Base-by-base conservation (phyloP, 2,113 vertebrate genomes). In the Pycnonotus jocosus region DNA sequence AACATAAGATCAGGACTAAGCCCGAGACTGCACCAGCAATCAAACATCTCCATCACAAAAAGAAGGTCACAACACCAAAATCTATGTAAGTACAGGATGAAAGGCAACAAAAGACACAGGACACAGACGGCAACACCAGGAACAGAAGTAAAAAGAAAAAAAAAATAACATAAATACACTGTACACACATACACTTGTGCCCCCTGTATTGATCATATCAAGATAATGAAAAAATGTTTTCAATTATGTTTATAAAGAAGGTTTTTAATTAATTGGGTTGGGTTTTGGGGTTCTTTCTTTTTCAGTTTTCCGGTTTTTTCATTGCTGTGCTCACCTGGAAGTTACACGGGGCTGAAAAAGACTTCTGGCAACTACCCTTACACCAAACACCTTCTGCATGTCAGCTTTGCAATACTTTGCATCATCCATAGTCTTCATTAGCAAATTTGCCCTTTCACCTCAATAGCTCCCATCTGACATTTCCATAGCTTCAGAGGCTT, bases 401-500 rank as follows among this genome's bases (percentile, higher is more conserved):
- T 82, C 78, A 88, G 66, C 57, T 85, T 25, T 53, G 77, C 10
- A 53, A 57, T 22, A 51, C 51, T 92, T 92, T 82, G 54, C 79
- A 86, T 80, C 85, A 93, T 30, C 65, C 40, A 45, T 28, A 51
- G 50, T 23, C 58, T 84, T 61, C 45, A 87, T 69, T 70, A 90
- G 58, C 78, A 85, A 38, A 57, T 85, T 57, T 54, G 23, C 87
- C 66, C 73, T 91, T 93, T 76, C 70, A 85, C 70, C 81, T 73
- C 73, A 86, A 65, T 12, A 89, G 78, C 37, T 81, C 73, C 44
- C 19, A 71, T 81, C 50, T 72, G 48, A 81, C 78, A 88, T 68
- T 92, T 76, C 57, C 70, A 91, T 45, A 85, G 48, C 38, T 86
- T 87, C 73, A 93, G 81, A 95, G 48, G 40, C 47, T 86, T 79